phyloP scores from a whole-genome alignment of 2,888 invertebrate species.

The Caenorhabditis angaria region DNA sequence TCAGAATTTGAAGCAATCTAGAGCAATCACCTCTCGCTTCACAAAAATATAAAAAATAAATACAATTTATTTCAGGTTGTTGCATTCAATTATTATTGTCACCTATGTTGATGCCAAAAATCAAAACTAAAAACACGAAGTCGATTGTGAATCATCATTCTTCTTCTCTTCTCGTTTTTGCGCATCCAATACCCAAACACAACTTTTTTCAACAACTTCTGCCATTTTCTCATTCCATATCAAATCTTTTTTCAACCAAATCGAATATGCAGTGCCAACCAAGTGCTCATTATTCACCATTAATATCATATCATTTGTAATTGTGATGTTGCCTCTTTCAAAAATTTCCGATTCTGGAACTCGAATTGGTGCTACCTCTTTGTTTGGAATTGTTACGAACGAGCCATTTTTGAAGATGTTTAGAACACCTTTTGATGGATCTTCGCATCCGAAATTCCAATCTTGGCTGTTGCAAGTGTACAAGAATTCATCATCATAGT shows the following conservation, averaged over 20 bases:
- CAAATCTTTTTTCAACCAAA: constrained; percentile 40
- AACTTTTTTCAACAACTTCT: background rate
- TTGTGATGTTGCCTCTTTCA: constrained; percentile 38
- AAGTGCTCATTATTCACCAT: constrained; percentile 48
- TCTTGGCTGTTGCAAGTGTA: constrained; percentile 48
- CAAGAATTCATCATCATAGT: constrained; percentile 24
- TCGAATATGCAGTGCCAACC: constrained; percentile 53
- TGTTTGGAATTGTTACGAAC: constrained; percentile 37
- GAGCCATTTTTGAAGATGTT: constrained; percentile 25
- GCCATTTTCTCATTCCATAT: background rate
- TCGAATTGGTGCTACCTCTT: constrained; percentile 38
- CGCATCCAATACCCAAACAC: constrained; percentile 43
- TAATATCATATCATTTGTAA: constrained; percentile 31
- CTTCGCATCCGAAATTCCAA: constrained; percentile 59
- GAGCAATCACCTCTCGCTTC: too few relatives aligned
- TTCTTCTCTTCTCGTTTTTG: constrained; percentile 26
- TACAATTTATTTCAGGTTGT: constrained; percentile 55
- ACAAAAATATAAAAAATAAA: constrained; percentile 7
- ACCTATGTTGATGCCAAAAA: constrained; percentile 57
- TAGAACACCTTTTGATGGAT: constrained; percentile 36
- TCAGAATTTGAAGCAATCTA: too few relatives aligned
- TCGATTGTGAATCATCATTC: too few relatives aligned
- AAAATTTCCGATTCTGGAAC: constrained; percentile 47
- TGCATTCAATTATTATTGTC: constrained; percentile 72
- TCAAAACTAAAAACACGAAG: background rate